Base-by-base conservation (phyloP, 1,140 invertebrate genomes). In the Parasteatoda tepidariorum region DNA sequence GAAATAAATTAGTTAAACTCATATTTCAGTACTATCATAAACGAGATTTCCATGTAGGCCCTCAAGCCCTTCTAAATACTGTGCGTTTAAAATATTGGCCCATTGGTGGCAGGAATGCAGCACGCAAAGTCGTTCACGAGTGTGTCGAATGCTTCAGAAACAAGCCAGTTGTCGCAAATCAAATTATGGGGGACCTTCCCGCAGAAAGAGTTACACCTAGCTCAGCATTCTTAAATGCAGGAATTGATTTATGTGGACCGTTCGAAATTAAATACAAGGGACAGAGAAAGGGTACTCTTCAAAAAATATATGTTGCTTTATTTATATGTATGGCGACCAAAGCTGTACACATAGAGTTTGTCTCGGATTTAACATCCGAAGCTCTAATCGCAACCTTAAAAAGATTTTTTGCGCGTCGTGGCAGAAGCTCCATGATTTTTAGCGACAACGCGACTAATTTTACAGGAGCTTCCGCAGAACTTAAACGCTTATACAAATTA, bases 261-360 rank as follows among this genome's bases (percentile, higher is more conserved):
- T n/a, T n/a, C n/a, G n/a, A n/a, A n/a, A n/a, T n/a, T n/a, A n/a
- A n/a, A n/a, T 61, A 61, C 22, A 61, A 61, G 24, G 24, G 24
- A n/a, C 59, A 66, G 22, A 66, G 62, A 33, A 66, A 66, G 62
- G 62, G 62, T 66, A 66, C 31, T 30, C 4, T 28, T n/a, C 62
- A 66, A 15, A 66, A 66, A 31, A 6, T 66, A 18, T 66, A 66
- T 79, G 59, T 90, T 7, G 87, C 85, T n/a, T 2, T 90, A 11
- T 91, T 90, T 75, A 86, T 90, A 7, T 91, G 89, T 73, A 87
- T 90, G 28, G 48, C 83, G 3, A 88, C 88, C 0, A 89, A 85
- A 88, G 88, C 88, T 87, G 88, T 86, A 87, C 89, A 89, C 88
- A 87, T 88, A 86, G 90, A 87, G 89, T 85, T 81, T 86, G 87